Evolutionary conservation across 1,140 invertebrate genomes (phyloP).

Genomic region (Mercenaria mercenaria): DNA sequence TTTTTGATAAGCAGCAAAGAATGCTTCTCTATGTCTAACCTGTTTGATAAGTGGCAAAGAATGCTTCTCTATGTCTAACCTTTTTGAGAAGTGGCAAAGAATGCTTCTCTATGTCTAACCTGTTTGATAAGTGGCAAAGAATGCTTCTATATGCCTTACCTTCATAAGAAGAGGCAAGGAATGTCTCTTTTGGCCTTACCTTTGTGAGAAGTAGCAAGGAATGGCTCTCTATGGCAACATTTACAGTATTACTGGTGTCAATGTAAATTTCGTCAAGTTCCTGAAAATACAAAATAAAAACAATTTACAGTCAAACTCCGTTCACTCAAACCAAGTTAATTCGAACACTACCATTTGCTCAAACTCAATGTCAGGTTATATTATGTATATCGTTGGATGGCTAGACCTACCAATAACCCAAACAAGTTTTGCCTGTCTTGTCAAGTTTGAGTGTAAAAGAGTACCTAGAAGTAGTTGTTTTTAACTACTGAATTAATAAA

Average conservation of each 20-base stretch:
- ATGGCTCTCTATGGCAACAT: constrained; percentile 93
- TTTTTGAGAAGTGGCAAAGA: not conserved
- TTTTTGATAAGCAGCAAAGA: constrained; percentile 92
- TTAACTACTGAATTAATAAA: no score
- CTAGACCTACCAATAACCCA: no score
- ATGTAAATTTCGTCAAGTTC: constrained; percentile 95
- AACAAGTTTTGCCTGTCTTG: no score
- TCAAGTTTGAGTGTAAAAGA: no score
- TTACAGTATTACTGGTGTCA: constrained; percentile 92
- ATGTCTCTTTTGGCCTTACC: not conserved
- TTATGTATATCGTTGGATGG: no score
- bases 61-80: not conserved
- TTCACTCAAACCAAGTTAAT: no score
- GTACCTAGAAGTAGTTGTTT: no score
- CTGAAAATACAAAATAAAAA: constrained; percentile 87
- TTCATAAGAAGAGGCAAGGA: not conserved
- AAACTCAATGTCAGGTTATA: no score
- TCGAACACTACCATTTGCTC: no score
- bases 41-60: not conserved
- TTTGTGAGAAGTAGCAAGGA: constrained; percentile 92
- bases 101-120: not conserved
- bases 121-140: not conserved
- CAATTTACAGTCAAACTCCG: not conserved
- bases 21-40: constrained; percentile 90
- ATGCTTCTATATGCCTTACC: not conserved